Conservation (phyloP, 2,113 vertebrate genomes). For the Microcebus ravelobensis region DNA sequence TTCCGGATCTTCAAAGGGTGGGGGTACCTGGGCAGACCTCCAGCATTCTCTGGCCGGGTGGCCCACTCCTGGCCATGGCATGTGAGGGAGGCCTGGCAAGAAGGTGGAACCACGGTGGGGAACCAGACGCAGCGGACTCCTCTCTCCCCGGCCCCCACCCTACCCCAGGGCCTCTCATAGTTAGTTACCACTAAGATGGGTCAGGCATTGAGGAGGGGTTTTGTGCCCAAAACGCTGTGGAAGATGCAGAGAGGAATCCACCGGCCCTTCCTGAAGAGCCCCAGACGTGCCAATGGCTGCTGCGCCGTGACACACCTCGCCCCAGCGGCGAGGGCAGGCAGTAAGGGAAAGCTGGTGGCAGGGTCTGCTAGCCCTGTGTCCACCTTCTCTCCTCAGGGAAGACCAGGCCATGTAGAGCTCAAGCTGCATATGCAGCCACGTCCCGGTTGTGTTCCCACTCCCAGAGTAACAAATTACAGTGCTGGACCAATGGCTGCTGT, state of each 20-base stretch:
- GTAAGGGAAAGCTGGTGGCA: neutral
- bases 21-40: neutral
- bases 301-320: neutral
- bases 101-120: neutral
- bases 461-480: neutral
- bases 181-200: neutral
- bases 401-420: neutral
- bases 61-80: neutral
- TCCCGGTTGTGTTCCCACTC: neutral
- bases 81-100: neutral
- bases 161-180: neutral
- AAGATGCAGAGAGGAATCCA: neutral
- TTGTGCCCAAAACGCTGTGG: constrained; percentile 13
- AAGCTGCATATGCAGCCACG: neutral
- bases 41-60: neutral
- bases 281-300: neutral
- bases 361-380: neutral
- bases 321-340: neutral
- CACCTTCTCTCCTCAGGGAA: neutral
- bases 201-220: neutral
- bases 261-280: constrained; percentile 9
- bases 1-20: neutral
- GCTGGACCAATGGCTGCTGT: constrained; percentile 24
- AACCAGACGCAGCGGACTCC: neutral
- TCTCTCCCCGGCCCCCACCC: neutral